These are phyloP conservation scores for Eidolon dupreanum DNA, from an alignment of 2,797 vertebrate genomes.

Conservation along the genomic window DNA sequence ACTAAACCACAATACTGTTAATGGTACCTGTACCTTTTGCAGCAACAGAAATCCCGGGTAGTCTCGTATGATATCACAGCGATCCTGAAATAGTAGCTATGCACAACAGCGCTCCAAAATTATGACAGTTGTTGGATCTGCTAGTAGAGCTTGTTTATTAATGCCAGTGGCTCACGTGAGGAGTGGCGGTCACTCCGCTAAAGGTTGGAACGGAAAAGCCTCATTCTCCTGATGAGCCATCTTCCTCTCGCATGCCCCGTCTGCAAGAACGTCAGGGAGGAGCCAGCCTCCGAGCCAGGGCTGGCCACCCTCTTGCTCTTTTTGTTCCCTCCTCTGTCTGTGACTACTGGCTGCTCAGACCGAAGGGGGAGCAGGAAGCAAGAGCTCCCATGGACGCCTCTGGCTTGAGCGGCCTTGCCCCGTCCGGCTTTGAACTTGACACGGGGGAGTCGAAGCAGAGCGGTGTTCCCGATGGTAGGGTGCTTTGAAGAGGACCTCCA, in stretches of 20 bases:
- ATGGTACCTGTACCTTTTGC: neutral
- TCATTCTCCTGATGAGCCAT: too few relatives aligned
- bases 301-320: neutral
- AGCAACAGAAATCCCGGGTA: neutral
- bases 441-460: neutral
- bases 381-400: neutral
- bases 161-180: fast-evolving
- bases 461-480: neutral
- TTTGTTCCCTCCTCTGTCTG: neutral
- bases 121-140: neutral
- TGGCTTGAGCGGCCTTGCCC: neutral
- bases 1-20: neutral
- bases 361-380: neutral
- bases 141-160: neutral
- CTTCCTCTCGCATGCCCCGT: neutral
- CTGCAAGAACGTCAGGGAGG: neutral
- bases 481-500: neutral
- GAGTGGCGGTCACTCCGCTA: neutral
- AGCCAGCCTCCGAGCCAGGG: neutral
- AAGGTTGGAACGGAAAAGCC: neutral
- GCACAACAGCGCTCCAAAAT: neutral
- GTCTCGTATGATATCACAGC: neutral
- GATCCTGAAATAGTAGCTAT: neutral
- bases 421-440: neutral
- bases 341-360: too few relatives aligned